Evolutionary conservation across 2,113 vertebrate species (phyloP), one percentile per base, ranked within the genome.

Genomic region (Leptobrachium leishanense): DNA sequence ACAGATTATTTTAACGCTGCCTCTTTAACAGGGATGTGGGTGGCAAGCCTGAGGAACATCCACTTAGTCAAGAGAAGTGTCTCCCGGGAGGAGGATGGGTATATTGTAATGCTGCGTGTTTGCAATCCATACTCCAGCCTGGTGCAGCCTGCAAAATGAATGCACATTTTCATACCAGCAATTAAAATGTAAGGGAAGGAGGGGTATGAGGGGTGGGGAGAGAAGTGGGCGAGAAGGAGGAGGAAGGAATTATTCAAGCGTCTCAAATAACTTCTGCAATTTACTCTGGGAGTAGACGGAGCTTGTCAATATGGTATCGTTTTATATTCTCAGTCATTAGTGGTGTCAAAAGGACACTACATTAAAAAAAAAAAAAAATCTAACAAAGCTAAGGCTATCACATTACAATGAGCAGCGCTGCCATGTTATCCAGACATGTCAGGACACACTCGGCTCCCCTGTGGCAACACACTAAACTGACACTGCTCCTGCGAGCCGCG

Each of bases 401-500:
- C 78, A 74, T 81, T 81, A 81, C 78, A 81, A 74, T 50, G 57
- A 81, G 78, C 78, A 59, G 40, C 64, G 40, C 64, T 62, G 65
- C 78, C 72, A 81, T 81, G 78, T 81, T 74, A 74, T 81, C 78
- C 78, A 81, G 78, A 68, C 78, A 81, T 74, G 78, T 81, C 78
- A 81, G 78, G 72, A 74, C 78, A 68, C 53, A 81, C 78, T 43
- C 78, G 40, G 78, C 9, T 80, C 72, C 64, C 78, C 64, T 57
- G 78, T 74, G 78, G 72, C 71, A 68, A 73, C 71, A 80, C 70
- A 65, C 69, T 79, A 80, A 77, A 69, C 76, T 77, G 76, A 77
- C 76, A 77, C 67, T 62, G 76, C 78, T 79, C 70, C 77, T 73
- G 54, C 2, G 63, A 73, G 70, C 62, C 69, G 43, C 41, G 54